Evolutionary conservation across 2,888 invertebrate species (phyloP), one percentile per base, ranked within the genome.

Genomic region (Himalopsyche kuldschensis): DNA sequence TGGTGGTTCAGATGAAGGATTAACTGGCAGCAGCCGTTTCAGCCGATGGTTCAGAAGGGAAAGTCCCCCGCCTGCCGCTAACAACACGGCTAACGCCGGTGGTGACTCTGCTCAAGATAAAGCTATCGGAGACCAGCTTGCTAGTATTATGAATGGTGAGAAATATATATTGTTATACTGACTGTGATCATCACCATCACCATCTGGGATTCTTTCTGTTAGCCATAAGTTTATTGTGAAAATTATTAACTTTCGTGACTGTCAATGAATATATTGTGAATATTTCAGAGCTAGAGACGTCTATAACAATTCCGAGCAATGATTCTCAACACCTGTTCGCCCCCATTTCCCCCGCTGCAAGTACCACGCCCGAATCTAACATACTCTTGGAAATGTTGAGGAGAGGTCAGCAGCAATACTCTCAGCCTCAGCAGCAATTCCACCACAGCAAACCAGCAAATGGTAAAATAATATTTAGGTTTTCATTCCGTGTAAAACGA

Each of bases 31-130:
- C 86, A 96, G 96, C 30, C 92, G 96, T 30, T 96, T 96, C 89
- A 95, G 95, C 88, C 94, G 94, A 86, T 96, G 96, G 95, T 98
- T 97, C 91, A 94, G 93, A 75, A 92, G 93, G 78, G 94, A 95
- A 87, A 94, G 94, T 87, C 94, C 94, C 1, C 78, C 84, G 1
- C 78, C 81, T 11, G 31, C 84, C 55, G 63, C 76, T 31, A 81
- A 75, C 31, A 78, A 5, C n/a, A 41, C 30, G 63, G 46, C 78
- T 6, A 24, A 17, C 32, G 46, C 46, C 47, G 86, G 46, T 78
- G 81, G 30, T 82, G 84, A 81, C 86, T 82, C 47, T 81, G 83
- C 83, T 30, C 85, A 63, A 17, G 87, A 90, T 90, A 87, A 90
- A 20, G 69, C 69, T 11, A 69, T 69, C 69, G 69, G 69, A 30